phyloP scores from a whole-genome alignment of 2,888 invertebrate species.

The Iselma pallidipennis region DNA sequence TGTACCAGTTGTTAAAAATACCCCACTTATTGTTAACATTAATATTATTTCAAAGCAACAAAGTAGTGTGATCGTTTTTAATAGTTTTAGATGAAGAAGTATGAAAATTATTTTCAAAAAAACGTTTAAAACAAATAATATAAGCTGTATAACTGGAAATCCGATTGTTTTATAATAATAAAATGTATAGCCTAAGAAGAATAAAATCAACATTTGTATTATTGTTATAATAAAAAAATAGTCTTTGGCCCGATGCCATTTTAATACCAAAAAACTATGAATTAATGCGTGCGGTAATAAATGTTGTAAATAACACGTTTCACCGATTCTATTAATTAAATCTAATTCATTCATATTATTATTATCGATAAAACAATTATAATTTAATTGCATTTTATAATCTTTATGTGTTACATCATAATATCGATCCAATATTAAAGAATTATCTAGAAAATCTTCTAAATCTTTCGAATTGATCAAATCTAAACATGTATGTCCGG shows the following conservation, averaged over 20 bases:
- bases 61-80: background rate
- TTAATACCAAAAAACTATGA: constrained; percentile 13
- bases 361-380: constrained; percentile 6
- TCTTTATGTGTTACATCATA: constrained; percentile 3
- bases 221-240: constrained; percentile 7
- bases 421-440: constrained; percentile 3
- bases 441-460: constrained; percentile 9
- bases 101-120: constrained; percentile 3
- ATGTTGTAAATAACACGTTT: constrained; percentile 4
- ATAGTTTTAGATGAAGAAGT: background rate
- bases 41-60: constrained; percentile 9
- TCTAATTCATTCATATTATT: constrained; percentile 4
- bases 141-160: background rate
- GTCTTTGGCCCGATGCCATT: constrained; percentile 8
- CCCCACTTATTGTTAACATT: constrained; percentile 1
- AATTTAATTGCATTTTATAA: constrained; percentile 15
- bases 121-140: constrained; percentile 1
- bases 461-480: constrained; percentile 8
- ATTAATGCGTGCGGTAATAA: constrained; percentile 17
- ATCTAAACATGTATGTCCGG: background rate
- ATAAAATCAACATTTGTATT: constrained; percentile 2
- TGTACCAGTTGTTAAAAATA: background rate
- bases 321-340: constrained; percentile 10
- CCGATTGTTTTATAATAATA: constrained; percentile 3
- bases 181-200: background rate